Evolutionary conservation across 2,113 vertebrate genomes (phyloP).

Genomic region (Neoarius graeffei): DNA sequence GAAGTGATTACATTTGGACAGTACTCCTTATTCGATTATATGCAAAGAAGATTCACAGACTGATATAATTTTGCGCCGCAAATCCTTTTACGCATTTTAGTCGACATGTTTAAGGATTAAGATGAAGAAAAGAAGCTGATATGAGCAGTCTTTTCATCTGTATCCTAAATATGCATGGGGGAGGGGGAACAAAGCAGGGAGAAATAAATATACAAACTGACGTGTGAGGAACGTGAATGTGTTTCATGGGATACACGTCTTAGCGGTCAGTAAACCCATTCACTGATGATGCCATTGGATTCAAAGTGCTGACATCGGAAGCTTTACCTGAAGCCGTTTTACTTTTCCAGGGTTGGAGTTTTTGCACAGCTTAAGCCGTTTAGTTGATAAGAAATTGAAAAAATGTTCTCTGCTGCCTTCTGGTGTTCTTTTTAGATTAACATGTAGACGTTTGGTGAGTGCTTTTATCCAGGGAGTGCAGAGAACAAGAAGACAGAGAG

Average conservation of each 20-base stretch:
- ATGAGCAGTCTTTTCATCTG: slow-evolving; percentile 82
- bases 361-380: not conserved
- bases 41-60: slow-evolving; percentile 66
- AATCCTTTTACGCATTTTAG: slow-evolving; percentile 72
- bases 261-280: not conserved
- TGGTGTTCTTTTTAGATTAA: not conserved
- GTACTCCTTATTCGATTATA: slow-evolving; percentile 48
- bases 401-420: slow-evolving; percentile 37
- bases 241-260: not conserved
- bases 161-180: slow-evolving; percentile 81
- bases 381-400: not conserved
- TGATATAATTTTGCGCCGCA: slow-evolving; percentile 85
- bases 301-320: not conserved
- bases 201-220: slow-evolving; percentile 85
- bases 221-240: slow-evolving; percentile 54
- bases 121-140: slow-evolving; percentile 71
- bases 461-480: not conserved
- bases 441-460: not conserved
- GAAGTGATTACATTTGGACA: slow-evolving; percentile 20
- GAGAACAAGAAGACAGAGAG: too few relatives aligned
- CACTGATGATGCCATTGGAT: too few relatives aligned
- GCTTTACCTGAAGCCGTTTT: not conserved
- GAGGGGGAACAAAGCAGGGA: slow-evolving; percentile 81
- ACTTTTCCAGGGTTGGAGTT: too few relatives aligned
- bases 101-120: slow-evolving; percentile 58